These are phyloP conservation scores for Lordiphosa clarofinis DNA, from an alignment of 1,140 invertebrate genomes.

Conservation along the genomic window DNA sequence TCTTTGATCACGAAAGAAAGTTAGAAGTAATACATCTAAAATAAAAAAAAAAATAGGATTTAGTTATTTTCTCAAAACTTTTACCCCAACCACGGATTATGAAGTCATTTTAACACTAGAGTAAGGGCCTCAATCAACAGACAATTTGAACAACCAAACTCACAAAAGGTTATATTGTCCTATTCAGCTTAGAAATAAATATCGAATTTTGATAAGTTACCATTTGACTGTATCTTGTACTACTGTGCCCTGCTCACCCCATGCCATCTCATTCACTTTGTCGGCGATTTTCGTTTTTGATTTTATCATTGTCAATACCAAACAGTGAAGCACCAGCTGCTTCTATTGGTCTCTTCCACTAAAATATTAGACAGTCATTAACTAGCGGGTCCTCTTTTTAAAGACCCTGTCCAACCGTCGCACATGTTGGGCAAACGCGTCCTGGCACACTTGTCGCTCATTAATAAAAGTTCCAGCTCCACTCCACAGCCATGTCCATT, in stretches of 20 bases:
- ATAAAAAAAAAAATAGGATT: too few species aligned
- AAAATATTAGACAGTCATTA: conserved; percentile 71
- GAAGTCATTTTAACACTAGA: too few species aligned
- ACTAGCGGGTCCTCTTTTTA: conserved; percentile 20
- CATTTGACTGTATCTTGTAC: background rate
- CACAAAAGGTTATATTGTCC: too few species aligned
- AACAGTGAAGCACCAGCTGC: conserved; percentile 39
- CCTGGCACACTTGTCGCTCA: conserved; percentile 67
- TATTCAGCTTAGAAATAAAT: too few species aligned
- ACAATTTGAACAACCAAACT: too few species aligned
- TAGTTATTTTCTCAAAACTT: too few species aligned
- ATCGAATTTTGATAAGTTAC: too few species aligned
- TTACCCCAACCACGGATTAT: too few species aligned
- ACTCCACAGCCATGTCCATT: conserved; percentile 39
- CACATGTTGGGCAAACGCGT: conserved; percentile 42
- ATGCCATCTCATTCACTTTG: background rate
- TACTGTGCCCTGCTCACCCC: background rate
- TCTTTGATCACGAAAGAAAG: too few species aligned
- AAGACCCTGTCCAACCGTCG: conserved; percentile 14
- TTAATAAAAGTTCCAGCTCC: conserved; percentile 57
- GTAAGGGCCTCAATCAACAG: too few species aligned
- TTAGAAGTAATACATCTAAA: too few species aligned
- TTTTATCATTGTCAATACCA: conserved; percentile 55
- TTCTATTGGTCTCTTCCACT: conserved; percentile 11
- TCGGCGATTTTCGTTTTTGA: conserved; percentile 14